Conservation (phyloP, 2,113 vertebrate species). For the Dissostichus mawsoni region DNA sequence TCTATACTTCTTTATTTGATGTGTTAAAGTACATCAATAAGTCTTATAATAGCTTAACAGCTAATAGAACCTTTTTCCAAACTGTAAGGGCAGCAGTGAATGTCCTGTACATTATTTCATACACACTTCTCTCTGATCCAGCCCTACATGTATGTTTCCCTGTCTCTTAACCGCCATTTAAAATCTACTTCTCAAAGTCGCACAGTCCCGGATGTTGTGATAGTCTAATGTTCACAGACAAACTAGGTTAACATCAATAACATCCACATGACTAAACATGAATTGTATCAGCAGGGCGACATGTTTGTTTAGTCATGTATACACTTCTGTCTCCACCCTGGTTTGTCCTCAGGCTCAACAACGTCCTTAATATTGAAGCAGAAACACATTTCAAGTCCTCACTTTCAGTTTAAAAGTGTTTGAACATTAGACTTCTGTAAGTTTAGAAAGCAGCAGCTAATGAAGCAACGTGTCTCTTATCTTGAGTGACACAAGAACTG, state of each 20-base stretch:
- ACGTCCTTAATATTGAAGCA: not conserved
- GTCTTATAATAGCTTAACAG: too few species aligned
- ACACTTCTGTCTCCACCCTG: not conserved
- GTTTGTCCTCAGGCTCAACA: conserved; percentile 5
- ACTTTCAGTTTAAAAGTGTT: not conserved
- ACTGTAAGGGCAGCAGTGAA: too few species aligned
- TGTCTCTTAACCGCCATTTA: not conserved
- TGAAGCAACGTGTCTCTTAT: not conserved
- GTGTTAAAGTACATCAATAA: too few species aligned
- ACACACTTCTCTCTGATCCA: too few species aligned
- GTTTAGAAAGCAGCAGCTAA: not conserved
- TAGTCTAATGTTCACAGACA: not conserved
- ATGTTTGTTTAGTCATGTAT: conserved; percentile 3
- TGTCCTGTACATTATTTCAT: too few species aligned
- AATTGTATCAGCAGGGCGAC: not conserved
- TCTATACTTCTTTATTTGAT: too few species aligned
- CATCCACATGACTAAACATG: not conserved
- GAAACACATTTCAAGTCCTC: not conserved
- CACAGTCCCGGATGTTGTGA: not conserved
- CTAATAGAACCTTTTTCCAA: too few species aligned
- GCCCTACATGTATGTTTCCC: too few species aligned
- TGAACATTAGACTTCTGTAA: not conserved
- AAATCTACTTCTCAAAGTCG: not conserved
- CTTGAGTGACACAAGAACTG: not conserved
- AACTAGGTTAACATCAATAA: not conserved